Evolutionary conservation across 1,140 invertebrate species (phyloP), one percentile per base, ranked within the genome.

Genomic region (Lordiphosa clarofinis): DNA sequence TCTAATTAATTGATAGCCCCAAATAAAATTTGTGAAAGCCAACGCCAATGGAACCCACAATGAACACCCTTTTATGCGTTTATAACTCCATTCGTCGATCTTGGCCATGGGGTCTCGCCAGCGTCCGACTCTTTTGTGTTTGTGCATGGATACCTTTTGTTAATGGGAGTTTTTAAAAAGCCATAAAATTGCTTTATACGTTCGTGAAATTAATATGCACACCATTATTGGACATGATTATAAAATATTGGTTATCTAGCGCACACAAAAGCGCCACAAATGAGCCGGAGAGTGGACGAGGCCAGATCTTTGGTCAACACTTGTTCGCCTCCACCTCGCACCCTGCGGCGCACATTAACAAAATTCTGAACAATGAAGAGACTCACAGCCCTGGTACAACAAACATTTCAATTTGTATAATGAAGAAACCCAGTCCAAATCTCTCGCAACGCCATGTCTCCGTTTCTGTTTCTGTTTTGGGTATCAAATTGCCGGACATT

Each of bases 141-240:
- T 82, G 78, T 82, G 73, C 78, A 82, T 53, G 56, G 67, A 47
- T 35, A 56, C 65, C 44, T 70, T 36, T 84, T 84, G 78, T 82
- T 82, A 82, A 82, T 82, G 68, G 73, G 55, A 61, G 78, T 78
- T 84, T 81, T 82, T 82, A 82, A 82, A 82, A 82, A 60, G 78
- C 78, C 73, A 82, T 82, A 84, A 82, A 82, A 82, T 63, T 73
- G 73, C 78, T 82, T 84, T 82, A 82, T 82, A 82, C 67, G 73
- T 63, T 62, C 69, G 73, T 56, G 78, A 84, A 84, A 82, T 82
- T 82, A 82, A 82, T 82, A 84, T 78, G 78, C 78, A 60, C 58
- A 84, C 78, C 78, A 82, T 84, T 82, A 84, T 84, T 73, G 73
- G 73, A 76, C 69, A 69, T 82, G 79, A 82, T 84, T 84, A 84